These are phyloP conservation scores for Caenorhabditis tropicalis DNA, from an alignment of 1,140 invertebrate genomes.

Conservation along the genomic window DNA sequence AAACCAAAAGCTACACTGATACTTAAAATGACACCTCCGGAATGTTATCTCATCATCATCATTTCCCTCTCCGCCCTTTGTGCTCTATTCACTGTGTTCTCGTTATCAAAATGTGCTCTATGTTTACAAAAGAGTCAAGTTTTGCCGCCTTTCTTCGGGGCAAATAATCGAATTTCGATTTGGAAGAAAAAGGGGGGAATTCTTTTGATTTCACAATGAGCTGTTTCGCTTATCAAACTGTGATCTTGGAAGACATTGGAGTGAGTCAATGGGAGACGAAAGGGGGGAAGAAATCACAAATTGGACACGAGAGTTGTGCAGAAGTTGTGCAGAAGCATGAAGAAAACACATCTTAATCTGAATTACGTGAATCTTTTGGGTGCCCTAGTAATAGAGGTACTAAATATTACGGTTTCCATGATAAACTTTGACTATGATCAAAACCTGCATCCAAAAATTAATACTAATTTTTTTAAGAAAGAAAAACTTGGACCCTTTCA, in stretches of 20 bases:
- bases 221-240: not conserved
- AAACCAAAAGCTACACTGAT: not conserved
- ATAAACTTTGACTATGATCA: no score
- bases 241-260: not conserved
- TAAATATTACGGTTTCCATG: no score
- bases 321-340: not conserved
- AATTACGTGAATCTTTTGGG: not conserved
- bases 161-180: not conserved
- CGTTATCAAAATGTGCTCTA: not conserved
- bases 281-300: not conserved
- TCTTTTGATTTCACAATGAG: not conserved
- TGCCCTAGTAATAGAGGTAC: not conserved
- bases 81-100: not conserved
- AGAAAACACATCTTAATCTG: not conserved
- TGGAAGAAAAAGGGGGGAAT: not conserved
- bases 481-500: no score
- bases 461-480: no score
- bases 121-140: not conserved
- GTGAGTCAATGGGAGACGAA: not conserved
- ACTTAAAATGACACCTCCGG: conserved; percentile 13
- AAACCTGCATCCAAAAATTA: no score
- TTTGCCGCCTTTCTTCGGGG: not conserved
- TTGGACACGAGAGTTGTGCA: not conserved
- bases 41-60: not conserved
- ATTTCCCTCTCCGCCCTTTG: not conserved